Base-by-base conservation (phyloP, 2,797 vertebrate genomes). In the Paratrypauchen microcephalus region DNA sequence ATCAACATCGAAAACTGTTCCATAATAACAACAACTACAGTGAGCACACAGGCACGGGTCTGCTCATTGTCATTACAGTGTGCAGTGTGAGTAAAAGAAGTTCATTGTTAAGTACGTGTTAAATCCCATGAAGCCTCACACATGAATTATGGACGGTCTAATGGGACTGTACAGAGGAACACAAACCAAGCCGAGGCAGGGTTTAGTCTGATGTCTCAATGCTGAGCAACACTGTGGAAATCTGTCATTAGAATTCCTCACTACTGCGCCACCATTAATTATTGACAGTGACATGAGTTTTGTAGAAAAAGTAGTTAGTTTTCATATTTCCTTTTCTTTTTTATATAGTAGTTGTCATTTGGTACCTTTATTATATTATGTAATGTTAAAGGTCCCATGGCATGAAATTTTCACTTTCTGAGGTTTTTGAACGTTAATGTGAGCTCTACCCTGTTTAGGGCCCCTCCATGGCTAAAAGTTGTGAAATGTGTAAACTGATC, bases 131-230 rank as follows among this genome's bases (percentile, higher is more conserved):
- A 92, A 96, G 95, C 94, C 90, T 88, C 85, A 69, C 80, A 79
- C 90, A 96, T 96, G 93, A 97, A 97, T 97, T 95, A 97, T 95
- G 95, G 92, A 97, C 89, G 86, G 88, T 91, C 93, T 95, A 92
- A 87, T 89, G 94, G 95, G 95, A 95, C 92, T 92, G 88, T 88
- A 87, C 89, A 92, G 89, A 91, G 91, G 91, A 94, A 94, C 94
- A 93, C 89, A 93, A 59, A 92, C 91, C 62, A 36, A 86, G 93
- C 93, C 88, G 89, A 89, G 87, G 57, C 91, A 92, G 93, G 90
- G 89, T 94, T 93, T 91, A 92, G 90, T 86, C 87, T 93, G 94
- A 91, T 92, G 88, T 93, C 91, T 93, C 79, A 86, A 83, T 63
- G 62, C 75, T 75, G 79, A 73, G 72, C 71, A 76, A 63, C 56